phyloP scores from a whole-genome alignment of 2,797 vertebrate genomes.

The Sebastes variabilis region DNA sequence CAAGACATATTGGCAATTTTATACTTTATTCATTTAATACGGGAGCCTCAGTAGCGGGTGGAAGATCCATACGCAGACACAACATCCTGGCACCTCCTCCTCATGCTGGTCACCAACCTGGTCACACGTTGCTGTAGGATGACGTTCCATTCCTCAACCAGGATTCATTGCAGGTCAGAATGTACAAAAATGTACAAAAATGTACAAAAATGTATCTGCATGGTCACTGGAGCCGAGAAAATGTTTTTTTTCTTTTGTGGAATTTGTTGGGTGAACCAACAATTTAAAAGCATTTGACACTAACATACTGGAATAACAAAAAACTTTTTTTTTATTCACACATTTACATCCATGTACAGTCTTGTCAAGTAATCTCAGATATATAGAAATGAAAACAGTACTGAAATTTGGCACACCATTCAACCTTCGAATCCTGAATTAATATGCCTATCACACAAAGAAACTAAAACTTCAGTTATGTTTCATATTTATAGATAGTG shows the following conservation, averaged over 20 bases:
- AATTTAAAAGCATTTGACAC: neutral
- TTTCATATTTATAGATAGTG: conserved; percentile 18
- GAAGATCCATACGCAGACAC: too few species aligned
- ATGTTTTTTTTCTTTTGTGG: neutral
- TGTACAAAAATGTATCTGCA: neutral
- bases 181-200: too few species aligned
- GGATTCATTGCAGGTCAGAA: too few species aligned
- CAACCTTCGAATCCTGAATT: neutral
- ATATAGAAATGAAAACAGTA: conserved; percentile 24
- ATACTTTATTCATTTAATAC: too few species aligned
- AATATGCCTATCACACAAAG: neutral
- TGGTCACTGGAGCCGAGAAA: neutral
- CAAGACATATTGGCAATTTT: too few species aligned
- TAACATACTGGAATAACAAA: conserved; percentile 27
- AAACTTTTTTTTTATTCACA: conserved; percentile 67
- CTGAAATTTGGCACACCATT: conserved; percentile 45
- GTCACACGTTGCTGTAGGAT: too few species aligned
- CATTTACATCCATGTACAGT: conserved; percentile 70
- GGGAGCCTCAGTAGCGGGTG: too few species aligned
- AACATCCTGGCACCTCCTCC: too few species aligned
- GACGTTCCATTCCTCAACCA: too few species aligned
- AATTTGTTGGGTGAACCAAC: neutral
- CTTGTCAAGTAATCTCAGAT: conserved; percentile 41
- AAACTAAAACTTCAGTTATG: conserved; percentile 14
- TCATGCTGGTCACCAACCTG: too few species aligned